Conservation (phyloP, 2,888 invertebrate genomes). For the Pimpla rufipes region DNA sequence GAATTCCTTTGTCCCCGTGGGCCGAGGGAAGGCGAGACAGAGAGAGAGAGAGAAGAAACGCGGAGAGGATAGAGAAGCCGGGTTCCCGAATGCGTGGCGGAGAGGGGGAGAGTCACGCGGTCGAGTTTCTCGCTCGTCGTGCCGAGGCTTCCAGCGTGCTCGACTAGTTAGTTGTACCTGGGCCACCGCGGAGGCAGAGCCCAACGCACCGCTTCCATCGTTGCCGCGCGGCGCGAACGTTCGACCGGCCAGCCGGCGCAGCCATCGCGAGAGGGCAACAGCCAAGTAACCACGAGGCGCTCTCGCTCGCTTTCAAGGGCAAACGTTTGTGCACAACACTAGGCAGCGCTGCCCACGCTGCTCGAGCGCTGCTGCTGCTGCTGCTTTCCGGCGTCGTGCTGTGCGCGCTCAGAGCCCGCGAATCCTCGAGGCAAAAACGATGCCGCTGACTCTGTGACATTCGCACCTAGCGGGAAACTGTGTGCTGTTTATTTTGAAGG, state of each 20-base stretch:
- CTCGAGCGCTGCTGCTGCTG: not conserved
- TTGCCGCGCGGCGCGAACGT: constrained; percentile 77
- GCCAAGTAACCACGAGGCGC: constrained; percentile 58
- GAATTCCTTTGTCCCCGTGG: constrained; percentile 83
- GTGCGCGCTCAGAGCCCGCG: not conserved
- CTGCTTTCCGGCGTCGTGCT: not conserved
- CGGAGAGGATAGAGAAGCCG: constrained; percentile 53
- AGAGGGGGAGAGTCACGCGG: constrained; percentile 65
- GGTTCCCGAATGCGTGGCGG: constrained; percentile 48
- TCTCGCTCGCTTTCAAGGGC: constrained; percentile 66
- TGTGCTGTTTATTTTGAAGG: no score
- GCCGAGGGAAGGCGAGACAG: constrained; percentile 57
- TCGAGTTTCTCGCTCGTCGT: constrained; percentile 40
- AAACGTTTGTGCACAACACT: constrained; percentile 30
- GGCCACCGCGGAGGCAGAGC: constrained; percentile 38
- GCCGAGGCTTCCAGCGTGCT: constrained; percentile 48
- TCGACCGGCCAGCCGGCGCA: constrained; percentile 73
- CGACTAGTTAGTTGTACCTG: constrained; percentile 59
- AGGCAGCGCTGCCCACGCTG: constrained; percentile 16
- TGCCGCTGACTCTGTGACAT: no score
- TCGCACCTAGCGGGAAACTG: not conserved
- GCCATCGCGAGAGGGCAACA: constrained; percentile 70
- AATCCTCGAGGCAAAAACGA: not conserved
- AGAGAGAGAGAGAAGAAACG: constrained; percentile 47
- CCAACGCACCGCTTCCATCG: constrained; percentile 61